Conservation (phyloP, 2,113 vertebrate species). For the Dunckerocampus dactyliophorus region DNA sequence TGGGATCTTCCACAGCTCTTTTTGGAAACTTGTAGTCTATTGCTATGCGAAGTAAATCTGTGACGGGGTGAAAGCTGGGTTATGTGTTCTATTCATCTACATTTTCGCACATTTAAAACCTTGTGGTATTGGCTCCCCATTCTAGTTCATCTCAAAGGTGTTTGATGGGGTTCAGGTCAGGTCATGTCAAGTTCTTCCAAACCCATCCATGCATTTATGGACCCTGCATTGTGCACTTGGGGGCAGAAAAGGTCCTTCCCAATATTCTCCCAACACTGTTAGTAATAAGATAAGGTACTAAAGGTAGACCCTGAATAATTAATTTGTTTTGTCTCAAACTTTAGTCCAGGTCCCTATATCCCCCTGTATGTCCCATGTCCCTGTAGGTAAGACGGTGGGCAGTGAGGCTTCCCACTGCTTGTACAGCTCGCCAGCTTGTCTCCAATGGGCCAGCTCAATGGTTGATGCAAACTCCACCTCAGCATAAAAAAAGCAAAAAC, state of each 20-base stretch:
- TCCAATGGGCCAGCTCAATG: conserved; percentile 27
- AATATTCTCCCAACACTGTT: not conserved
- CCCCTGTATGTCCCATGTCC: too few species aligned
- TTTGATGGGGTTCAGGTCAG: not conserved
- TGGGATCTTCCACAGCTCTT: conserved; percentile 39
- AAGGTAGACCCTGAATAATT: not conserved
- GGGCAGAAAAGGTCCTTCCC: too few species aligned
- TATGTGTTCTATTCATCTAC: conserved; percentile 44
- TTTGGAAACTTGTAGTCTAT: conserved; percentile 33
- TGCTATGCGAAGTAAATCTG: conserved; percentile 46
- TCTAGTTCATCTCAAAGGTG: conserved; percentile 2
- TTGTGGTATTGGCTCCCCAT: conserved; percentile 22
- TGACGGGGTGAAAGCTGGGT: conserved; percentile 40
- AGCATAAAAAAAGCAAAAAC: conserved; percentile 29
- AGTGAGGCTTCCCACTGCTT: too few species aligned
- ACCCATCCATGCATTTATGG: too few species aligned
- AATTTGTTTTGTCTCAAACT: not conserved
- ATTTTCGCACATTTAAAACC: conserved; percentile 38
- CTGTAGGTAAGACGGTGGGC: not conserved
- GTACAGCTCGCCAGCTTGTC: conserved; percentile 14
- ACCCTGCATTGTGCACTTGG: too few species aligned
- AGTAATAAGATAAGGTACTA: not conserved
- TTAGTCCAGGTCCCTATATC: not conserved
- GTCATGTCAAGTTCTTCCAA: too few species aligned
- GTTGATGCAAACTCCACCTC: conserved; percentile 40